A percentile compares a stretch with the other conserved stretches of the same genome.
Conservation (phyloP, 2,888 invertebrate species). For the Argynnis bischoffii region DNA sequence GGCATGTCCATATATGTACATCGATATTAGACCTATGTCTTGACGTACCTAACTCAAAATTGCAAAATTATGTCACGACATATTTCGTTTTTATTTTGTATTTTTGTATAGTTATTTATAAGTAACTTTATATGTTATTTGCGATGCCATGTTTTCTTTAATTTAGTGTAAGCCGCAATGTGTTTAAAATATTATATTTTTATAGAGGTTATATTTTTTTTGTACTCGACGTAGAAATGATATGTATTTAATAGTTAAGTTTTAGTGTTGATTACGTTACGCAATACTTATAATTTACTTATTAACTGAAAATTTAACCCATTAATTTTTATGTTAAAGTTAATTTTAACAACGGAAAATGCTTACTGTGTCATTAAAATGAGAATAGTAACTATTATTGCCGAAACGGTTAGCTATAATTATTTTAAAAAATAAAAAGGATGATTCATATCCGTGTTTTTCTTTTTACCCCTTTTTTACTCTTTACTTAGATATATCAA, state of each 20-base stretch:
- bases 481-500: no score
- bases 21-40: slow-evolving; percentile 27
- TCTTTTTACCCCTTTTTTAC: slow-evolving; percentile 27
- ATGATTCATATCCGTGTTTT: slow-evolving; percentile 75
- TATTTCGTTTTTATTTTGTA: slow-evolving; percentile 41
- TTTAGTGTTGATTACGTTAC: slow-evolving; percentile 77
- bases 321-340: slow-evolving; percentile 61
- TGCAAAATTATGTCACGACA: slow-evolving; percentile 34
- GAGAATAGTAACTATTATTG: slow-evolving; percentile 80
- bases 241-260: slow-evolving; percentile 71
- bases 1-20: no score
- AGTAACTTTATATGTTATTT: slow-evolving; percentile 56
- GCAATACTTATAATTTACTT: slow-evolving; percentile 59
- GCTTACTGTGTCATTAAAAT: slow-evolving; percentile 80
- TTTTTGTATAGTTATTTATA: slow-evolving; percentile 51
- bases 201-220: slow-evolving; percentile 78
- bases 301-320: slow-evolving; percentile 74
- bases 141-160: slow-evolving; percentile 77
- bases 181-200: slow-evolving; percentile 78
- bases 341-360: slow-evolving; percentile 78
- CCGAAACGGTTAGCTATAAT: slow-evolving; percentile 83
- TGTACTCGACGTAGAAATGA: slow-evolving; percentile 66
- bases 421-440: slow-evolving; percentile 83
- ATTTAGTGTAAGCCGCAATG: slow-evolving; percentile 66
- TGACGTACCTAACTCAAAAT: slow-evolving; percentile 35